Base-by-base conservation (phyloP, 2,888 invertebrate species). In the Clistopyga incitator region DNA sequence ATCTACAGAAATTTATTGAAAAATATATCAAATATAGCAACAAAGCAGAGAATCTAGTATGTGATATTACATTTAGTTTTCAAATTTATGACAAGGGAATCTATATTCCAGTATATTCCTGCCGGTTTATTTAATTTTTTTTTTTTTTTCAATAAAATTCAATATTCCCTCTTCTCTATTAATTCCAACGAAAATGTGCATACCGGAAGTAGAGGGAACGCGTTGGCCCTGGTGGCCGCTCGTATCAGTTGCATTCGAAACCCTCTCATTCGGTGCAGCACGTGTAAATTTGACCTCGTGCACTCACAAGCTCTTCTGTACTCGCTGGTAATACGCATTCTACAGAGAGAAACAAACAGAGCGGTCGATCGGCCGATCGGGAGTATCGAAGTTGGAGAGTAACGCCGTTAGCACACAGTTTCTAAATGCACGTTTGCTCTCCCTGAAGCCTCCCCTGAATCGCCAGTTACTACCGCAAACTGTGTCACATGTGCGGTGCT, bases 301-400 rank as follows among this genome's bases (percentile, higher is more conserved):
- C 54, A 56, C 38, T 20, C 59, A 18, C 38, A 29, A 20, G 52
- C 20, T 18, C 42, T 70, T 42, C 25, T 38, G 15, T 29, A 64
- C 52, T 52, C 29, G 34, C 45, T 38, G n/a, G 65, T 45, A 15
- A 65, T 4, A 1, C 61, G 15, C 65, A 34, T 79, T 72, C 65
- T 65, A 38, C 20, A 56, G 54, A 67, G 72, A 38, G 72, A 56
- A 72, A 50, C 72, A 72, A 79, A 79, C 65, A 79, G 56, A 79
- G 72, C 47, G 47, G 65, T 67, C 65, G 70, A 71, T 56, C 61
- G 29, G 78, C 72, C 56, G 52, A 72, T 72, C 68, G 52, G 50
- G 80, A 68, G 75, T 68, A 80, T 68, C 50, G 52, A 59, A 68
- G 59, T 42, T 42, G 15, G 20, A 38, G 38, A 61, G 61, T 50